Conservation (phyloP, 2,888 invertebrate genomes). For the Coleophora flavipennella region DNA sequence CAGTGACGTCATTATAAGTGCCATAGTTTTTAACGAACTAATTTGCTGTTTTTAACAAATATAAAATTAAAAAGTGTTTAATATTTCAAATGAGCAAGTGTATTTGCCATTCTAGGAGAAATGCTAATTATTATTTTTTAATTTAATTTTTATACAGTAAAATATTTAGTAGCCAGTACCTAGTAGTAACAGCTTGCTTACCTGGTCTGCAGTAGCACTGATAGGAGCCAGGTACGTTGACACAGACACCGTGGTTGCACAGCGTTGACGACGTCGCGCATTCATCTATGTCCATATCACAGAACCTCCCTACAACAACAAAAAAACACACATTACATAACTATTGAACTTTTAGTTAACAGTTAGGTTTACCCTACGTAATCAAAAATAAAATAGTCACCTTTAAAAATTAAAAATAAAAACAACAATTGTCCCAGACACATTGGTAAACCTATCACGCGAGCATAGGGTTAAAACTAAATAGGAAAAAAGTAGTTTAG, state of each 20-base stretch:
- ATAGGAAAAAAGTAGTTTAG: neutral
- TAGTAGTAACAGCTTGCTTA: constrained; percentile 17
- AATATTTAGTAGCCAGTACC: too few relatives aligned
- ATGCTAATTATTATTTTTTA: too few relatives aligned
- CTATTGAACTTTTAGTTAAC: too few relatives aligned
- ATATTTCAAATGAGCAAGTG: too few relatives aligned
- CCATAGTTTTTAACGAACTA: too few relatives aligned
- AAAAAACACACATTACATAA: neutral
- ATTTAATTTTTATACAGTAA: too few relatives aligned
- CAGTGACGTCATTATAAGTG: too few relatives aligned
- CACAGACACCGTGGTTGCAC: constrained; percentile 88
- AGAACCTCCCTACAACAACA: constrained; percentile 58
- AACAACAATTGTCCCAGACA: constrained; percentile 7
- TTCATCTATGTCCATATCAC: constrained; percentile 82
- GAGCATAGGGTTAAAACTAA: too few relatives aligned
- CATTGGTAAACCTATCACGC: neutral
- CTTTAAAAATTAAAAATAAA: constrained; percentile 19
- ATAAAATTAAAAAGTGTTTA: too few relatives aligned
- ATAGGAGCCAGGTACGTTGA: constrained; percentile 82
- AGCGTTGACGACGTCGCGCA: constrained; percentile 74
- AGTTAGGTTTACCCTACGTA: too few relatives aligned
- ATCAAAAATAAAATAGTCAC: constrained; percentile 14
- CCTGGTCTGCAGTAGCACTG: constrained; percentile 90
- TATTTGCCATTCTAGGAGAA: too few relatives aligned
- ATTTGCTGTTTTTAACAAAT: too few relatives aligned